Evolutionary conservation across 1,140 invertebrate genomes (phyloP), one percentile per base, ranked within the genome.

Genomic region (Elymnias hypermnestra): DNA sequence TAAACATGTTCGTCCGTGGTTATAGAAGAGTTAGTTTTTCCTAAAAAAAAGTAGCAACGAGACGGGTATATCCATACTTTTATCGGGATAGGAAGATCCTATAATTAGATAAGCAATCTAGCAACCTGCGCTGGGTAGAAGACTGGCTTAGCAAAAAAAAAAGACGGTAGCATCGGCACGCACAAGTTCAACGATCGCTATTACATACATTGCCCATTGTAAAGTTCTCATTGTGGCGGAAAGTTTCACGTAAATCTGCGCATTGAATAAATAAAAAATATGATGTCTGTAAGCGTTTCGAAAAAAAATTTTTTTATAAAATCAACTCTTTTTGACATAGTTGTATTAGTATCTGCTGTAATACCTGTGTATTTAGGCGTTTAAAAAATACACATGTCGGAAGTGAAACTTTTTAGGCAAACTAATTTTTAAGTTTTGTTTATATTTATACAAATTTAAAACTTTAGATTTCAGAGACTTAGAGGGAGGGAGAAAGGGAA

Each of bases 91-190:
- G 49, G 48, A 53, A 56, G 36, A 44, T n/a, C 63, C 70, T 78
- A 73, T 78, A 75, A 72, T 78, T 78, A 75, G 74, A 78, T 73
- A 65, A 62, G 53, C 60, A 57, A 67, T 64, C 63, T 60, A 73
- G 69, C 60, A 61, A 52, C 53, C 60, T 55, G 54, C 52, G 60
- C 64, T 60, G 58, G 58, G 42, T 56, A 58, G 19, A 4, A 52
- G 60, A 69, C 65, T 63, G 55, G 65, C 64, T 64, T 65, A 71
- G 68, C 64, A 75, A 76, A 75, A 76, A 31, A n/a, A n/a, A 74
- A 64, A 65, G 59, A 51, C 60, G 54, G 42, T 39, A 49, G 47
- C 63, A 65, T 66, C 39, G 65, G 52, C 70, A 60, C 56, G 64
- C 59, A 22, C 28, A 58, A 44, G 72, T 65, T 79, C 71, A 65